These are phyloP conservation scores for Ectemnius continuus DNA, from an alignment of 2,888 invertebrate species.

Conservation along the genomic window DNA sequence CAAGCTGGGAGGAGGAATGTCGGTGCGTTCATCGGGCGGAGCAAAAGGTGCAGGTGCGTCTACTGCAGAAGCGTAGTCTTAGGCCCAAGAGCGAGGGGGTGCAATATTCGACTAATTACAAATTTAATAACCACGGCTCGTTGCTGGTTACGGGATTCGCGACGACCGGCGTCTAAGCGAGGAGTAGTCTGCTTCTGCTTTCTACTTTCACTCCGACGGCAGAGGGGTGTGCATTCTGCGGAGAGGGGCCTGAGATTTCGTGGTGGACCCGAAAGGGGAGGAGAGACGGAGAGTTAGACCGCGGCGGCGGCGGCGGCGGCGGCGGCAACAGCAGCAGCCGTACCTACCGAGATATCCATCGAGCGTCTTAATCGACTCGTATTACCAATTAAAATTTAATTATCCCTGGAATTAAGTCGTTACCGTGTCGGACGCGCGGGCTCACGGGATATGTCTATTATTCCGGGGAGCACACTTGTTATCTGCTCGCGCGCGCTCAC, in stretches of 20 bases:
- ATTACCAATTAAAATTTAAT: conserved; percentile 77
- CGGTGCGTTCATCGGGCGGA: too few species aligned
- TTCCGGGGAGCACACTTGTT: neutral
- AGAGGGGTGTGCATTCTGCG: conserved; percentile 14
- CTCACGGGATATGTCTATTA: conserved; percentile 18
- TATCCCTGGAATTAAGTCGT: conserved; percentile 70
- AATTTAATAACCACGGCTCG: conserved; percentile 74
- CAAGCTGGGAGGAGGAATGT: too few species aligned
- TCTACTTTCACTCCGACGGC: neutral
- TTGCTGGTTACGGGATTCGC: conserved; percentile 67
- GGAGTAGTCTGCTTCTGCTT: conserved; percentile 53
- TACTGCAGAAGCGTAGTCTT: conserved; percentile 14
- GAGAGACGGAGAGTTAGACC: conserved; percentile 18
- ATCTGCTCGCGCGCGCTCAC: neutral
- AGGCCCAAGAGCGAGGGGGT: conserved; percentile 52
- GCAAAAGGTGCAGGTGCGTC: neutral
- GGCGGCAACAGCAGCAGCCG: too few species aligned
- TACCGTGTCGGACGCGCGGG: conserved; percentile 48
- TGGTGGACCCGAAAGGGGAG: conserved; percentile 20
- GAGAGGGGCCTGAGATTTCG: conserved; percentile 17
- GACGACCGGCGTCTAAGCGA: conserved; percentile 58
- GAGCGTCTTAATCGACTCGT: conserved; percentile 72
- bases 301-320: conserved; percentile 29
- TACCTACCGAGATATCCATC: conserved; percentile 51
- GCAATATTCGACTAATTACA: conserved; percentile 76